Conservation (phyloP, 2,113 vertebrate species). For the Ondatra zibethicus region DNA sequence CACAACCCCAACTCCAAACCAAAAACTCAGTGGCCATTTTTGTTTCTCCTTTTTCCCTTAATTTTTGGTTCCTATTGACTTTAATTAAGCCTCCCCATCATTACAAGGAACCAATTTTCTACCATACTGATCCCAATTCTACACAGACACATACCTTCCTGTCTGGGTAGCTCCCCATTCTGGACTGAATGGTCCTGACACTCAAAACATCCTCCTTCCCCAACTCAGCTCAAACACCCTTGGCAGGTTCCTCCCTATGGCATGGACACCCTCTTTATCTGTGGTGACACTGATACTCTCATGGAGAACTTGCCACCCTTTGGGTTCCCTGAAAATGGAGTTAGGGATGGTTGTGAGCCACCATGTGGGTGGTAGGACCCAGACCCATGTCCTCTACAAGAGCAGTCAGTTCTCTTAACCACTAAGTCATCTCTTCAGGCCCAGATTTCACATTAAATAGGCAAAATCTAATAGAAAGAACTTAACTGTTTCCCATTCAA, state of each 20-base stretch:
- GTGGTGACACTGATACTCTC: background rate
- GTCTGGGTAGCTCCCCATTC: background rate
- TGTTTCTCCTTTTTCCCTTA: background rate
- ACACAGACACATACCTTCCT: background rate
- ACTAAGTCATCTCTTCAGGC: background rate
- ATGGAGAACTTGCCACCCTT: background rate
- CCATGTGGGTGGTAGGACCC: background rate
- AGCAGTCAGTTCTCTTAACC: background rate
- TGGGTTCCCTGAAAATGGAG: background rate
- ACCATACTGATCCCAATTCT: background rate
- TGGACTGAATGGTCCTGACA: background rate
- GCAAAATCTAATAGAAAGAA: background rate
- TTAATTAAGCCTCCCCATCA: background rate
- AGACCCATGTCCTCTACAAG: background rate
- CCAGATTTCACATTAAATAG: background rate
- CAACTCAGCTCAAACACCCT: background rate
- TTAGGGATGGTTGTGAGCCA: background rate
- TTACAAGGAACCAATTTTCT: background rate
- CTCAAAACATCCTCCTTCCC: background rate
- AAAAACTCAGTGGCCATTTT: too few relatives aligned
- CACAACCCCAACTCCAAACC: background rate
- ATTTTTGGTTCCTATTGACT: background rate
- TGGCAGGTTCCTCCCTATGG: background rate
- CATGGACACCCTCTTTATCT: background rate
- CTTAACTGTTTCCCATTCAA: background rate